Evolutionary conservation across 2,797 vertebrate species (phyloP).

Genomic region (Anas bahamensis): DNA sequence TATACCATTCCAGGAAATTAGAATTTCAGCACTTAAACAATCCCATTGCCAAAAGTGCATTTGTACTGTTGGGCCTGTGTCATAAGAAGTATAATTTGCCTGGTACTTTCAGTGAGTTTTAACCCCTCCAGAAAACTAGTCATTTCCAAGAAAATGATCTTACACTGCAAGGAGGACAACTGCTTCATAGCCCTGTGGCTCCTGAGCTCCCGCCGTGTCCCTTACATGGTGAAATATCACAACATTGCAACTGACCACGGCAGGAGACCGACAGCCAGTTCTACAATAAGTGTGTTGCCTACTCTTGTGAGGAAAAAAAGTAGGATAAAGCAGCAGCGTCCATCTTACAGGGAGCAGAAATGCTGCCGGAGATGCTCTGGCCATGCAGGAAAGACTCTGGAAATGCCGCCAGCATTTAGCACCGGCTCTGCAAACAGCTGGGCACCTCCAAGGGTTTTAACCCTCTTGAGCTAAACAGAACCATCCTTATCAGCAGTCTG

Average conservation of each 20-base stretch:
- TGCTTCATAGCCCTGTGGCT: not conserved
- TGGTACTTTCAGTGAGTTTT: not conserved
- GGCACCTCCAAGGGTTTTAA: not conserved
- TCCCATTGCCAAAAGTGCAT: not conserved
- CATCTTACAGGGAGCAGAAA: not conserved
- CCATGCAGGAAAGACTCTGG: not conserved
- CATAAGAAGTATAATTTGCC: not conserved
- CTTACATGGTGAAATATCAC: not conserved
- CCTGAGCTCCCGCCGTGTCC: not conserved
- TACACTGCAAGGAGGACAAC: not conserved
- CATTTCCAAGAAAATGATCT: not conserved
- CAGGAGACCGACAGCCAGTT: not conserved
- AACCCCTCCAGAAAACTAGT: not conserved
- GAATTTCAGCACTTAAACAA: not conserved
- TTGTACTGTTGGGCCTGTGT: not conserved
- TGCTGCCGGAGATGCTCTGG: not conserved
- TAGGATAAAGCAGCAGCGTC: not conserved
- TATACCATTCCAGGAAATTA: not conserved
- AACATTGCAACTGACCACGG: not conserved
- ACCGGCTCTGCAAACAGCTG: not conserved
- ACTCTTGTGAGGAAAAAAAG: not conserved
- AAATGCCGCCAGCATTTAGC: not conserved
- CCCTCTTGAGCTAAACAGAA: not conserved
- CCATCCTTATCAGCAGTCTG: not conserved
- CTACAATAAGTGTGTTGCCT: accelerated